Conservation (phyloP, 2,888 invertebrate species). For the Graphium colonna region DNA sequence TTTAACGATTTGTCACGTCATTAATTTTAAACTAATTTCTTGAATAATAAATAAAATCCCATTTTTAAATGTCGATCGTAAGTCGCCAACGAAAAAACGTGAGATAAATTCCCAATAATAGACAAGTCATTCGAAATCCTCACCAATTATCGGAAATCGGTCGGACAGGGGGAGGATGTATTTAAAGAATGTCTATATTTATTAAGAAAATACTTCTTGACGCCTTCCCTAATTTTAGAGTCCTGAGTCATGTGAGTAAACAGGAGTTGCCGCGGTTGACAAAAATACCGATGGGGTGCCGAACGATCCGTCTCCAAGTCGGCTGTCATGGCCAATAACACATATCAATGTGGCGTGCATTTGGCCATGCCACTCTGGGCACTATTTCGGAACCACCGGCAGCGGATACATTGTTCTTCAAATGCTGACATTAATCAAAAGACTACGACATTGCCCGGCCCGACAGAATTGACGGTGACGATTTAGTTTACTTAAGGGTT, state of each 20-base stretch:
- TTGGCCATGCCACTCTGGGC: conserved; percentile 63
- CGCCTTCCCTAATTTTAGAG: conserved; percentile 57
- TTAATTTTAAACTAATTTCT: too few relatives aligned
- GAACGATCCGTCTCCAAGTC: conserved; percentile 42
- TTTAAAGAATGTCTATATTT: conserved; percentile 14
- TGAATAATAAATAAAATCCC: too few relatives aligned
- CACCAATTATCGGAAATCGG: background rate
- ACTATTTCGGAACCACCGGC: conserved; percentile 56
- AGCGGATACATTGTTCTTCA: conserved; percentile 23
- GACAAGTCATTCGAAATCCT: background rate
- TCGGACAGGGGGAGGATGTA: background rate
- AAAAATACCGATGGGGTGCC: conserved; percentile 65
- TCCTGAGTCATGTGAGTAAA: conserved; percentile 72
- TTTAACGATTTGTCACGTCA: too few relatives aligned
- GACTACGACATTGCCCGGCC: background rate
- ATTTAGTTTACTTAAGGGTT: background rate
- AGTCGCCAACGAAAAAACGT: too few relatives aligned
- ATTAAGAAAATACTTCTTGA: conserved; percentile 37
- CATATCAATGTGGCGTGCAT: conserved; percentile 71
- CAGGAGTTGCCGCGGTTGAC: conserved; percentile 44
- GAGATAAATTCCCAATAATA: too few relatives aligned
- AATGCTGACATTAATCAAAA: conserved; percentile 15
- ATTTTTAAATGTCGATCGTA: too few relatives aligned
- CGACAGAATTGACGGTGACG: background rate
- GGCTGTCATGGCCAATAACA: conserved; percentile 73